Base-by-base conservation (phyloP, 2,797 vertebrate species). In the Sebastes nivosus region DNA sequence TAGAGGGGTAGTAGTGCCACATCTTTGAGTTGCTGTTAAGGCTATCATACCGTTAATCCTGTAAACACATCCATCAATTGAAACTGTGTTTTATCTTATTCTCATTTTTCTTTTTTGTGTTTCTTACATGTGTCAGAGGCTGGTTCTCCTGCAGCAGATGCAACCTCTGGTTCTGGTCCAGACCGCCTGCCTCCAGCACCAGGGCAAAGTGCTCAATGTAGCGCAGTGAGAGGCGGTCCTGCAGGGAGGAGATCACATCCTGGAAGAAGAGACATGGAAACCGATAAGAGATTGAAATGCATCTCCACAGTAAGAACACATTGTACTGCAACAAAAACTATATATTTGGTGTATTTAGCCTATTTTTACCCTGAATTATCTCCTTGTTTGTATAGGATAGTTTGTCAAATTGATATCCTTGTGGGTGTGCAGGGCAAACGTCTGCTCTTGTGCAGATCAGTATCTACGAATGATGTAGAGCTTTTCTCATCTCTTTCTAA, bases 191-290 rank as follows among this genome's bases (percentile, higher is more conserved):
- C 91, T 99, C 98, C 92, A 99, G 95, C 92, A 98, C 97, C 87
- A 99, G 95, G 87, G 98, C 97, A 87, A 99, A 99, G 90, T 99
- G 98, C 94, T 99, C 98, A 24, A 99, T 99, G 93, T 99, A 97
- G 67, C 98, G 97, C 84, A 99, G 95, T 32, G 98, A 99, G 86
- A 99, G 97, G 72, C 98, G 98, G 91, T 99, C 98, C 94, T 99
- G 98, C 93, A 99, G 87, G 0, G 99, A 99, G 75, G 97, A 97
- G 91, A 99, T 99, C 92, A 99, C 99, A 83, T 99, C 99, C 99
- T 99, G 87, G 85, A 89, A 81, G 69, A 57, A 79, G 27, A 81
- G 55, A 82, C 60, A 83, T 76, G 72, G 77, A 80, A 85, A 82
- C 10, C 70, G 75, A 77, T 83, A 52, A 85, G 24, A 77, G 71